These are phyloP conservation scores for Heliconius eleuchia DNA, from an alignment of 1,140 invertebrate species.

Conservation along the genomic window DNA sequence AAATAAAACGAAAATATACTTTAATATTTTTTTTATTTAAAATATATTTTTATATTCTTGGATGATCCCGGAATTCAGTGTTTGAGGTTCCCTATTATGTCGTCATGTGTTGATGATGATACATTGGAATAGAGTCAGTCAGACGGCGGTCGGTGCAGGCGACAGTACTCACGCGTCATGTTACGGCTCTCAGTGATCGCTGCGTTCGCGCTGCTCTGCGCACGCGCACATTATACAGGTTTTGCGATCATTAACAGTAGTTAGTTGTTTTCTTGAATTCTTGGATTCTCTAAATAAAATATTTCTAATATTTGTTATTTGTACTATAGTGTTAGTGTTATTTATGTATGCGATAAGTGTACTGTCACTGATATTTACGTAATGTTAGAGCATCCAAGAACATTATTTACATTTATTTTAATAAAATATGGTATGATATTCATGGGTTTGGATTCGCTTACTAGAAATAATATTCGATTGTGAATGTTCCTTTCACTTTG, in stretches of 20 bases:
- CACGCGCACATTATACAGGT: conserved; percentile 47
- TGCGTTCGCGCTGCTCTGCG: conserved; percentile 42
- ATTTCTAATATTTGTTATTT: neutral
- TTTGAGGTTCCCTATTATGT: neutral
- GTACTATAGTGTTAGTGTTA: neutral
- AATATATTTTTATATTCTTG: neutral
- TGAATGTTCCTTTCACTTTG: conserved; percentile 31
- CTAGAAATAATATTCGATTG: conserved; percentile 42
- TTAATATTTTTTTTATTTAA: neutral
- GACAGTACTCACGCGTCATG: conserved; percentile 26
- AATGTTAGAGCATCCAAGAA: conserved; percentile 1
- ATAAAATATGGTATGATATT: neutral
- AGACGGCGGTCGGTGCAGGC: neutral
- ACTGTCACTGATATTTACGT: neutral
- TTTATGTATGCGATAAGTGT: neutral
- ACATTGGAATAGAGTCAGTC: neutral
- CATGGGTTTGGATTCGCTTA: conserved; percentile 20
- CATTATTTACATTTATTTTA: neutral
- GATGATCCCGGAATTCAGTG: neutral
- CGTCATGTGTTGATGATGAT: neutral
- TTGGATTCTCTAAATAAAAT: conserved; percentile 24
- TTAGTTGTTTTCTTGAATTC: conserved; percentile 24
- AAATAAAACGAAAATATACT: too few species aligned
- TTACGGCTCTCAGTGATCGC: conserved; percentile 45
- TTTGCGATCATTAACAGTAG: conserved; percentile 41